Evolutionary conservation across 2,797 vertebrate genomes (phyloP).

Genomic region (Notolepis coatsorum): DNA sequence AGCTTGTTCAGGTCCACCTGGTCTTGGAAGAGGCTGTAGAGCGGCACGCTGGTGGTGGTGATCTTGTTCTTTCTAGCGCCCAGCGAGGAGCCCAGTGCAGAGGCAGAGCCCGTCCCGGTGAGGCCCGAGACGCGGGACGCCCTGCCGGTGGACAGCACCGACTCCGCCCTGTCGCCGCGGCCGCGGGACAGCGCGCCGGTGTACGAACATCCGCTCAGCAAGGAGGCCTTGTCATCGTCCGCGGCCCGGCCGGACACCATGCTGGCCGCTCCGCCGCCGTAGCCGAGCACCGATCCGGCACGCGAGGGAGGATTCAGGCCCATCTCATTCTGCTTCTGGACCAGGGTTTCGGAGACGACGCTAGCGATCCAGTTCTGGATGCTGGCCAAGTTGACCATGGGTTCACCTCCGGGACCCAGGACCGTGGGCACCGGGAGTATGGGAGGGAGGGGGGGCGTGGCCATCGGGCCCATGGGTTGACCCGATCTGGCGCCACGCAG

Average conservation of each 20-base stretch:
- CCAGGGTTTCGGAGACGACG: slow-evolving; percentile 93
- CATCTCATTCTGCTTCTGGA: slow-evolving; percentile 93
- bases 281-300: slow-evolving; percentile 77
- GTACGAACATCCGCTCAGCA: slow-evolving; percentile 80
- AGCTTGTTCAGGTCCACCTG: slow-evolving; percentile 89
- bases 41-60: slow-evolving; percentile 89
- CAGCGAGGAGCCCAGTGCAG: slow-evolving; percentile 32
- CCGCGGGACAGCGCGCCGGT: slow-evolving; percentile 58
- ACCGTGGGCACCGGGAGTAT: slow-evolving; percentile 76
- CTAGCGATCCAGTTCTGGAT: slow-evolving; percentile 97
- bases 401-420: slow-evolving; percentile 83
- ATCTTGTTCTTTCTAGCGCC: slow-evolving; percentile 75
- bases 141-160: slow-evolving; percentile 57
- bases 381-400: slow-evolving; percentile 88
- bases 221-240: slow-evolving; percentile 86
- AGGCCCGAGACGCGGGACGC: slow-evolving; percentile 76
- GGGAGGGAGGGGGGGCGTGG: slow-evolving; percentile 58
- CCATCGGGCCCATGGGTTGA: slow-evolving; percentile 25
- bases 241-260: slow-evolving; percentile 49
- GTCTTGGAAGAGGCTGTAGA: slow-evolving; percentile 94
- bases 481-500: slow-evolving; percentile 62
- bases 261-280: slow-evolving; percentile 54
- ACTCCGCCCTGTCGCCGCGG: slow-evolving; percentile 43
- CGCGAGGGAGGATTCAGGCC: slow-evolving; percentile 80
- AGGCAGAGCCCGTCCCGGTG: slow-evolving; percentile 63